These are phyloP conservation scores for Sus cebifrons DNA, from an alignment of 2,797 vertebrate genomes.

Conservation along the genomic window DNA sequence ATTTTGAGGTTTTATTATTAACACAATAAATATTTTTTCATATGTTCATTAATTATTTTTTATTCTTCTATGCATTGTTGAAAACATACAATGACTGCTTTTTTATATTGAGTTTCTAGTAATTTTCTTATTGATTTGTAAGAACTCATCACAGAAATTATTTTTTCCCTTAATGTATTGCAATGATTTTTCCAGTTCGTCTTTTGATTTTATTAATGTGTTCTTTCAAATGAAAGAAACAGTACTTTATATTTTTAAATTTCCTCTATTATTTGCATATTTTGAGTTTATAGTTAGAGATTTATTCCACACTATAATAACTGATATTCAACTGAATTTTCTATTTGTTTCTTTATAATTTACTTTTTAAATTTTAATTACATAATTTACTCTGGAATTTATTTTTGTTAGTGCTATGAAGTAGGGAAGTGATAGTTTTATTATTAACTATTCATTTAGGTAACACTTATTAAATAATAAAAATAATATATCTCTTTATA, in stretches of 20 bases:
- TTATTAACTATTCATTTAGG: constrained; percentile 27
- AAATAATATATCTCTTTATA: neutral
- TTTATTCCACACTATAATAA: neutral
- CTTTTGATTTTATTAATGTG: neutral
- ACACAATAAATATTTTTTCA: neutral
- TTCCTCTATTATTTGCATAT: neutral
- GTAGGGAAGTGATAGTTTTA: neutral
- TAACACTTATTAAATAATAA: neutral
- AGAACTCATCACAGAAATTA: neutral
- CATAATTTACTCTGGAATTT: constrained; percentile 2
- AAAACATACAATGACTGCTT: neutral
- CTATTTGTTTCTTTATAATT: neutral
- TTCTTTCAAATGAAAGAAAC: neutral
- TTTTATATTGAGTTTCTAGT: neutral
- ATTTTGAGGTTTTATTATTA: constrained; percentile 13
- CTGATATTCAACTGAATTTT: neutral
- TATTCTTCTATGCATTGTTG: neutral
- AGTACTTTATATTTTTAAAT: constrained; percentile 22
- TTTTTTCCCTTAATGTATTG: neutral
- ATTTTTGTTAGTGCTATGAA: neutral
- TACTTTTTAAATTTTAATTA: constrained; percentile 38
- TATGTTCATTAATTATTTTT: neutral
- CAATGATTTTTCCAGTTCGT: neutral
- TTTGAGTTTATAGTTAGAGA: constrained; percentile 21
- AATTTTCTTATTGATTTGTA: constrained; percentile 43